Evolutionary conservation across 2,797 vertebrate genomes (phyloP).

Genomic region (Amphiprion clarkii): DNA sequence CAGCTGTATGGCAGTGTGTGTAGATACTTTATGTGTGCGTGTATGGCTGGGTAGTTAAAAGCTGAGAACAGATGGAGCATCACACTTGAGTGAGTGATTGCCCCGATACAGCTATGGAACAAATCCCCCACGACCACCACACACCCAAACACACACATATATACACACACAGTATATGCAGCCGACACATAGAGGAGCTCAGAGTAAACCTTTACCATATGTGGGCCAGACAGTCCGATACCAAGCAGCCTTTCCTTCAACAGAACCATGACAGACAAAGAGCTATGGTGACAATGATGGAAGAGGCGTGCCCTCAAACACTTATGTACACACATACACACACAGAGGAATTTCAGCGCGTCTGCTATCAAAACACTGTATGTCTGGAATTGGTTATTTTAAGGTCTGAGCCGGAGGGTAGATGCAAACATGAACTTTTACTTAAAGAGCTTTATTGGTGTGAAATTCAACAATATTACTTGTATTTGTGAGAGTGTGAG

Average conservation of each 20-base stretch:
- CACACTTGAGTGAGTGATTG: slow-evolving; percentile 67
- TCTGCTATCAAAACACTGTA: slow-evolving; percentile 56
- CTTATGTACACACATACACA: slow-evolving; percentile 25
- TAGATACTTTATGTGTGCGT: slow-evolving; percentile 4
- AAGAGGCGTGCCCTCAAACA: slow-evolving; percentile 56
- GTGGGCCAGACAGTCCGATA: slow-evolving; percentile 72
- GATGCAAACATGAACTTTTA: slow-evolving; percentile 42
- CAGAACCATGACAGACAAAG: slow-evolving; percentile 60
- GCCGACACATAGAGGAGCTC: slow-evolving; percentile 38
- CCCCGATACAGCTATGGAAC: slow-evolving; percentile 43
- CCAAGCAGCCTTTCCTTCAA: slow-evolving; percentile 55
- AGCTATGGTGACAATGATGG: slow-evolving; percentile 74
- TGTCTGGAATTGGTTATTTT: slow-evolving; percentile 64
- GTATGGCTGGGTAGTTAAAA: slow-evolving; percentile 22
- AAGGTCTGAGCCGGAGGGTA: slow-evolving; percentile 52
- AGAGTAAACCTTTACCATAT: slow-evolving; percentile 69
- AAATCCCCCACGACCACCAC: slow-evolving; percentile 48
- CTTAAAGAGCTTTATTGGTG: slow-evolving; percentile 4
- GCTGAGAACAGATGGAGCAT: slow-evolving; percentile 71
- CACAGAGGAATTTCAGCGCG: slow-evolving; percentile 51
- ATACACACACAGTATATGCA: slow-evolving; percentile 11
- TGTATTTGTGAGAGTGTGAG: background rate
- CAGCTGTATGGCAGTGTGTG: slow-evolving; percentile 1
- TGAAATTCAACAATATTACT: slow-evolving; percentile 10
- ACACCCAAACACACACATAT: slow-evolving; percentile 20